A percentile compares a stretch with the other conserved stretches of the same genome.
Conservation (phyloP, 2,888 invertebrate genomes). For the Drosophila antonietae region DNA sequence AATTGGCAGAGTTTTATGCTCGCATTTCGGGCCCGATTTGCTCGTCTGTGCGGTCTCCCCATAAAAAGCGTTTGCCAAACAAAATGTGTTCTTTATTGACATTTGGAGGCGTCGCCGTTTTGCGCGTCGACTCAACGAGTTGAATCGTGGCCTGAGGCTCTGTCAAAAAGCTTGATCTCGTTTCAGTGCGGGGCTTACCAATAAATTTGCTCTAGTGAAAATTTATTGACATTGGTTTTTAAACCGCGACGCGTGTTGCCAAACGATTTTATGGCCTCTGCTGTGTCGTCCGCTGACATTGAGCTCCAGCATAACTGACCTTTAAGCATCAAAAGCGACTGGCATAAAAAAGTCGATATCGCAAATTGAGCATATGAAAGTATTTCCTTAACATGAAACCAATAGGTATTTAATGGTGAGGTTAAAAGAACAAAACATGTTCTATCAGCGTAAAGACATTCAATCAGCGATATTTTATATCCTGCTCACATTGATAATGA, state of each 20-base stretch:
- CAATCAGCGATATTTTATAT: neutral
- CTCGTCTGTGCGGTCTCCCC: slow-evolving; percentile 27
- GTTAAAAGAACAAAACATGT: neutral
- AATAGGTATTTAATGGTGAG: neutral
- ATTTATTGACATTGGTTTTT: slow-evolving; percentile 79
- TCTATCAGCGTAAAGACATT: neutral
- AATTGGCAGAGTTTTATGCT: slow-evolving; percentile 39
- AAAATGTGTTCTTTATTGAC: slow-evolving; percentile 77
- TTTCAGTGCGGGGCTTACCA: slow-evolving; percentile 61
- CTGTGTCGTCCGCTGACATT: slow-evolving; percentile 63
- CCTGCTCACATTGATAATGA: too few species aligned
- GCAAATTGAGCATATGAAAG: slow-evolving; percentile 39
- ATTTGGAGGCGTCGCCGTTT: slow-evolving; percentile 68
- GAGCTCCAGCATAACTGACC: slow-evolving; percentile 55
- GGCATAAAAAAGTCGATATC: slow-evolving; percentile 23
- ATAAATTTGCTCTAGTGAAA: slow-evolving; percentile 80
- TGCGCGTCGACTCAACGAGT: slow-evolving; percentile 69
- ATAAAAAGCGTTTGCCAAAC: slow-evolving; percentile 33
- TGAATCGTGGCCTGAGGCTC: slow-evolving; percentile 42
- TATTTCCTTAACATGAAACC: neutral
- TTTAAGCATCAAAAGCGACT: slow-evolving; percentile 30
- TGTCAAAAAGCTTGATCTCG: slow-evolving; percentile 68
- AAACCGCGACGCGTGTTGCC: slow-evolving; percentile 77
- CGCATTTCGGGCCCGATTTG: slow-evolving; percentile 20
- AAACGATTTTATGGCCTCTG: slow-evolving; percentile 63